phyloP scores from a whole-genome alignment of 2,113 vertebrate species.

The Aix galericulata region DNA sequence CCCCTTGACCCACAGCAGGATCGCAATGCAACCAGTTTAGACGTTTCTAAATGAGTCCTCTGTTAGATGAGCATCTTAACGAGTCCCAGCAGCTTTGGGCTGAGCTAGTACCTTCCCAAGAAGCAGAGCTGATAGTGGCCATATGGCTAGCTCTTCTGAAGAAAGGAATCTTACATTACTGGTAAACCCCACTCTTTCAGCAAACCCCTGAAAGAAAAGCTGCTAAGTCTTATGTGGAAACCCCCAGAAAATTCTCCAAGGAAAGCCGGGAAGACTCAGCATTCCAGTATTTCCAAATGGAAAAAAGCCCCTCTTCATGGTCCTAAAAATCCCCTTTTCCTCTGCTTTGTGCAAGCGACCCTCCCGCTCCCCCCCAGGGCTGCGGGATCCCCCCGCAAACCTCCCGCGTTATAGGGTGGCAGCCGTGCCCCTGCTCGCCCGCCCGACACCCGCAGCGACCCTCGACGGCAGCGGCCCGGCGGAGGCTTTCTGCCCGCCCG shows the following conservation, averaged over 20 bases:
- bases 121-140: rapidly evolving
- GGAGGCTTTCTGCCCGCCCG: too few relatives aligned
- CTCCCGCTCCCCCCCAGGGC: too few relatives aligned
- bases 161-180: neutral
- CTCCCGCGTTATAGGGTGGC: neutral
- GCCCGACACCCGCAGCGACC: too few relatives aligned
- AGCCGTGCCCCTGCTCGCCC: neutral
- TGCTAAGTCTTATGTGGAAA: neutral
- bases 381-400: neutral
- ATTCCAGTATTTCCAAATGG: conserved; percentile 33
- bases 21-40: neutral
- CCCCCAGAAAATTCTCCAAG: neutral
- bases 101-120: neutral
- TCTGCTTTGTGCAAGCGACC: too few relatives aligned
- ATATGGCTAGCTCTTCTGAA: neutral
- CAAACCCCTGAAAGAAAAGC: neutral
- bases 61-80: neutral
- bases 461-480: too few relatives aligned
- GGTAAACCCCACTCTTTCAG: neutral
- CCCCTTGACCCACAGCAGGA: neutral
- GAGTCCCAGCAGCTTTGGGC: neutral
- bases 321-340: neutral
- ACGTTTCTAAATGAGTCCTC: neutral
- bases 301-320: neutral
- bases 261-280: neutral